phyloP scores from a whole-genome alignment of 2,113 vertebrate species.

The Triplophysa siluroides region DNA sequence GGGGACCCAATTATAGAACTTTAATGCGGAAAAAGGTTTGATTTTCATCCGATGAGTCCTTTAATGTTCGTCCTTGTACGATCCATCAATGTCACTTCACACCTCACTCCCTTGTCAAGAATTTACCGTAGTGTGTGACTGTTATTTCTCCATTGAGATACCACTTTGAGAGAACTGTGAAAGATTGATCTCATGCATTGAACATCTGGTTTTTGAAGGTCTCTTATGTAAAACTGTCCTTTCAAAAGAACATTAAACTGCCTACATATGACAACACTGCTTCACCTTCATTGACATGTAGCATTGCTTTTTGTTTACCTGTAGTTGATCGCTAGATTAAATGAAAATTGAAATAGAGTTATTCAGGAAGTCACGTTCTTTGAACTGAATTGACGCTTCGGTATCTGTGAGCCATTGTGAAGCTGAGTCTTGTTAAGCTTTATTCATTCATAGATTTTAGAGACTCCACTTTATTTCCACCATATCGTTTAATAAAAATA shows the following conservation, averaged over 20 bases:
- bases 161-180: background rate
- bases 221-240: background rate
- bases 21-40: too few relatives aligned
- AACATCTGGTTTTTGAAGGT: background rate
- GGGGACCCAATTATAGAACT: too few relatives aligned
- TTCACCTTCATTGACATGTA: background rate
- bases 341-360: background rate
- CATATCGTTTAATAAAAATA: background rate
- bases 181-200: background rate
- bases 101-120: background rate
- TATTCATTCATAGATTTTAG: background rate
- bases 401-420: background rate
- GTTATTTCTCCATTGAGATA: background rate
- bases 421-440: background rate
- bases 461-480: background rate
- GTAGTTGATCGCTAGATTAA: background rate
- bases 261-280: background rate
- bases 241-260: slow-evolving; percentile 1
- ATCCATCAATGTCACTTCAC: background rate
- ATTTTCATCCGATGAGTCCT: too few relatives aligned
- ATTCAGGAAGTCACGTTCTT: background rate
- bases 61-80: background rate
- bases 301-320: background rate
- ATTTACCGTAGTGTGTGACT: background rate
- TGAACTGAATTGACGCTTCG: too few relatives aligned